Base-by-base conservation (phyloP, 2,113 vertebrate genomes). In the Oreotragus oreotragus region DNA sequence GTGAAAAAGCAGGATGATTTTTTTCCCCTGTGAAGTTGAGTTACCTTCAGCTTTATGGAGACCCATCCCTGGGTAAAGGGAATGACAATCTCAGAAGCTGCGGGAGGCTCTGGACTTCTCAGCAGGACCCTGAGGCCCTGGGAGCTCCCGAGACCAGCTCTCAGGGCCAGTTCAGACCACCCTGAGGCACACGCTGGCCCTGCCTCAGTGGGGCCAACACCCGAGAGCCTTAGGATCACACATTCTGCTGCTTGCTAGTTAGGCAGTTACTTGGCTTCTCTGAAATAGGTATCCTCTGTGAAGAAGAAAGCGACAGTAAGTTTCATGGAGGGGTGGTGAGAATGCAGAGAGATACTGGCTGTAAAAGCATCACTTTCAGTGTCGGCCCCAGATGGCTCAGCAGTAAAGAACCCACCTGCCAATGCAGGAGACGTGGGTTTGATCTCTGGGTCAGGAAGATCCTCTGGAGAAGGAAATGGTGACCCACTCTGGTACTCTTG, bases 341-440 rank as follows among this genome's bases (percentile, higher is more conserved):
- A 17, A 60, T 5, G 16, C 27, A 19, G 25, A 45, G 43, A 64
- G 49, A 2, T 0, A 14, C 9, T 0, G 7, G 15, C 1, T 12
- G 15, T 25, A 3, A 33, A 51, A 47, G 64, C n/a, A 11, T 7
- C 21, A 21, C 36, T 11, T 6, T 3, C 3, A 4, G 25, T 0
- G 28, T 2, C 3, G 6, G 87, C 25, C n/a, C 64, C 64, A 36
- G 19, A n/a, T 3, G n/a, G 64, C 64, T 36, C n/a, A 70, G 64
- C 64, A 11, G n/a, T 21, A 36, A 21, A 36, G 64, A 70, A 70
- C 0, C 64, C 64, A 19, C 64, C 64, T 66, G 70, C 11, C 11
- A 76, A 1, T 14, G 11, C 70, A 43, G 70, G 36, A 76, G 70
- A 7, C 0, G 23, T 14, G 70, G 36, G 70, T 7, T 76, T 3